Percentiles rank a stretch among this genome's conserved stretches.
Evolutionary conservation across 2,888 invertebrate genomes (phyloP).

Genomic region (Leptinotarsa rubiginosa): DNA sequence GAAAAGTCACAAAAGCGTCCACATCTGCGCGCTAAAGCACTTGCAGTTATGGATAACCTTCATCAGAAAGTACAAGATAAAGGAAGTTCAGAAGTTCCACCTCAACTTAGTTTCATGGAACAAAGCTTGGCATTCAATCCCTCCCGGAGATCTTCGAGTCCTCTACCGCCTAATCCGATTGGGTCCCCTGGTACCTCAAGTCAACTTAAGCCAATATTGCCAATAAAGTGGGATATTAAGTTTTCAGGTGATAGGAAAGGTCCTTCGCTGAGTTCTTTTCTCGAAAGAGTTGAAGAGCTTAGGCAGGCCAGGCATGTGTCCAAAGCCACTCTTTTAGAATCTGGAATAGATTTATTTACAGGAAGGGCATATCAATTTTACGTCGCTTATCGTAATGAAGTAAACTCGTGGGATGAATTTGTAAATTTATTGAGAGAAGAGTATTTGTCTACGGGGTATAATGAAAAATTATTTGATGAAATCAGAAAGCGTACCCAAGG

Average conservation of each 20-base stretch:
- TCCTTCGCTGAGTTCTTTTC: constrained; percentile 28
- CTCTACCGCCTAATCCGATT: neutral
- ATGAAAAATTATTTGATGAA: constrained; percentile 37
- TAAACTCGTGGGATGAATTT: constrained; percentile 31
- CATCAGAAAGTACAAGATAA: constrained; percentile 9
- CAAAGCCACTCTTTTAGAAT: too few relatives aligned
- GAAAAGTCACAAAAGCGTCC: constrained; percentile 9
- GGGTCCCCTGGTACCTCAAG: neutral
- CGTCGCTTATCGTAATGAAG: constrained; percentile 26
- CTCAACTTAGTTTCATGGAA: neutral
- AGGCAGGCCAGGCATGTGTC: too few relatives aligned
- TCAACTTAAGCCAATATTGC: constrained; percentile 16
- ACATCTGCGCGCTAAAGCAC: constrained; percentile 3
- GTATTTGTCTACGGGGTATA: constrained; percentile 9
- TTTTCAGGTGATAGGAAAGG: constrained; percentile 30
- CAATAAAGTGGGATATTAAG: neutral
- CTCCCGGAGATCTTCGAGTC: neutral
- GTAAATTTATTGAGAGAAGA: constrained; percentile 29
- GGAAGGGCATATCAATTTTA: neutral
- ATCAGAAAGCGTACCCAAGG: constrained; percentile 49
- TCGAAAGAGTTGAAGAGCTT: constrained; percentile 27
- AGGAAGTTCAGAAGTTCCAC: neutral
- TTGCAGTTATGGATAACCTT: constrained; percentile 23
- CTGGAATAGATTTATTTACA: too few relatives aligned
- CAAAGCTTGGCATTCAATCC: neutral